These are phyloP conservation scores for Elysia crispata DNA, from an alignment of 2,888 invertebrate species.

Conservation along the genomic window DNA sequence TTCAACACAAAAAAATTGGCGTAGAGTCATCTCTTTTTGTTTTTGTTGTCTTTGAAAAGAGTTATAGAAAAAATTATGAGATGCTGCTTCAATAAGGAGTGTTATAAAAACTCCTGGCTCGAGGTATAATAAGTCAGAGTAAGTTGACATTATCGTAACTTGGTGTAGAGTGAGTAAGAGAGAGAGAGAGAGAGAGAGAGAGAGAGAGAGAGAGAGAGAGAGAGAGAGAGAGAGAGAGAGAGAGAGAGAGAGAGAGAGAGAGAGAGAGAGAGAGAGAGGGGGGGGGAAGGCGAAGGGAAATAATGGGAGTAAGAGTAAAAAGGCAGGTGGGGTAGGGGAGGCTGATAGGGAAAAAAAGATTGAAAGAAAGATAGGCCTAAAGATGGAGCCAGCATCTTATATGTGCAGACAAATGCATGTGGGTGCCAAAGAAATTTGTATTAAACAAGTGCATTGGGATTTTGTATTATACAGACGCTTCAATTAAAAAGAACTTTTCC, in stretches of 20 bases:
- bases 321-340: neutral
- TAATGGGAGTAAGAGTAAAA: neutral
- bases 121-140: too few relatives aligned
- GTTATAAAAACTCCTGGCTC: too few relatives aligned
- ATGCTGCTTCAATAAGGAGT: neutral
- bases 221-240: neutral
- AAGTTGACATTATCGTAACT: too few relatives aligned
- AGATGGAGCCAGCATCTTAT: too few relatives aligned
- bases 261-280: neutral
- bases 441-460: too few relatives aligned
- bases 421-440: too few relatives aligned
- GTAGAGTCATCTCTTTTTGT: too few relatives aligned
- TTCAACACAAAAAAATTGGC: too few relatives aligned
- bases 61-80: neutral
- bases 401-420: too few relatives aligned
- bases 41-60: neutral
- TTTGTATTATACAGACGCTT: too few relatives aligned
- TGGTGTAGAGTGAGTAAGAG: neutral
- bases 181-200: slow-evolving; percentile 6
- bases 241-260: neutral
- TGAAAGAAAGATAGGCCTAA: neutral
- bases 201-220: neutral
- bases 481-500: too few relatives aligned
- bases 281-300: neutral
- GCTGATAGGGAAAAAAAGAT: neutral